These are phyloP conservation scores for Eubasilissa regina DNA, from an alignment of 1,140 invertebrate species.

Conservation along the genomic window DNA sequence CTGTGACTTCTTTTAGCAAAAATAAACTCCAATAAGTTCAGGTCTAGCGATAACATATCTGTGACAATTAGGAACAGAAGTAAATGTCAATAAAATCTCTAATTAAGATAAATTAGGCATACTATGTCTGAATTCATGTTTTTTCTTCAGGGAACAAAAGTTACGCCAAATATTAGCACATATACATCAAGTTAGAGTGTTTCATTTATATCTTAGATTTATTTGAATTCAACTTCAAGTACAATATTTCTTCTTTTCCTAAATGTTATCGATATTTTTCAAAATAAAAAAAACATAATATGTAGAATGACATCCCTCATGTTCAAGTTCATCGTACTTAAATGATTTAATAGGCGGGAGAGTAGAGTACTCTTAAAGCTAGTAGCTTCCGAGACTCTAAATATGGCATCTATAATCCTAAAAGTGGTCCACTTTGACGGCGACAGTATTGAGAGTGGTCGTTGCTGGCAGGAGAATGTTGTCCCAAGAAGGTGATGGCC, in stretches of 20 bases:
- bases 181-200: too few relatives aligned
- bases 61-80: too few relatives aligned
- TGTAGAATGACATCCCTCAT: background rate
- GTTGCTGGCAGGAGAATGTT: slow-evolving; percentile 83
- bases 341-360: background rate
- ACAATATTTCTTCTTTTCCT: background rate
- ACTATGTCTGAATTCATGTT: too few relatives aligned
- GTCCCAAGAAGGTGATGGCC: slow-evolving; percentile 80
- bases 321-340: background rate
- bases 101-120: too few relatives aligned
- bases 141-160: too few relatives aligned
- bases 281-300: background rate
- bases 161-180: too few relatives aligned
- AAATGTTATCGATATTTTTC: background rate
- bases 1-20: too few relatives aligned
- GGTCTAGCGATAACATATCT: too few relatives aligned
- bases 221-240: background rate
- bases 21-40: too few relatives aligned
- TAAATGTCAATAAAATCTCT: too few relatives aligned
- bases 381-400: background rate
- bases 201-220: too few relatives aligned
- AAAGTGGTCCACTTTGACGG: slow-evolving; percentile 92
- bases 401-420: slow-evolving; percentile 62
- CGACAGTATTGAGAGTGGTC: slow-evolving; percentile 87
- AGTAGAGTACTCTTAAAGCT: background rate